These are phyloP conservation scores for Caenorhabditis plicata DNA, from an alignment of 2,888 invertebrate species.

Conservation along the genomic window DNA sequence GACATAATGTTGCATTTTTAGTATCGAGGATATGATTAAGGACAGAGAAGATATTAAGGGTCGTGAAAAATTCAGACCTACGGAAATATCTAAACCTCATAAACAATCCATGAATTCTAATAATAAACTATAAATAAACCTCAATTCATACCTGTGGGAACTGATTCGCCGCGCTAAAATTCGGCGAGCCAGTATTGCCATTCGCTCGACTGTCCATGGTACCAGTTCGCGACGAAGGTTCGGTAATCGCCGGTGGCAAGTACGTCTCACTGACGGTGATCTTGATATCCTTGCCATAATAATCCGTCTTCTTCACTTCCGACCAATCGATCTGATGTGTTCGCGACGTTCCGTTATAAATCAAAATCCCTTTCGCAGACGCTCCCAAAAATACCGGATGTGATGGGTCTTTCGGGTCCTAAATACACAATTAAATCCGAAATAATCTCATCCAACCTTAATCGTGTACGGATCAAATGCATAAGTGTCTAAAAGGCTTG, in stretches of 20 bases:
- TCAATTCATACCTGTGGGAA: conserved; percentile 8
- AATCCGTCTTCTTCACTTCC: conserved; percentile 76
- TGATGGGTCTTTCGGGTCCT: conserved; percentile 82
- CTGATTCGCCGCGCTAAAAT: conserved; percentile 13
- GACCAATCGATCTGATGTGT: conserved; percentile 91
- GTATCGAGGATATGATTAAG: no score
- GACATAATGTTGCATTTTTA: neutral
- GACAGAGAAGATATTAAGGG: no score
- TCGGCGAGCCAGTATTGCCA: conserved; percentile 16
- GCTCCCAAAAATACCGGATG: conserved; percentile 89
- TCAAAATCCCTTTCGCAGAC: conserved; percentile 90
- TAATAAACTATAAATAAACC: no score
- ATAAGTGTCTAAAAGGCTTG: conserved; percentile 89
- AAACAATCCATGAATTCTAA: no score
- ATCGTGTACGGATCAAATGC: conserved; percentile 97
- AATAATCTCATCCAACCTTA: conserved; percentile 75
- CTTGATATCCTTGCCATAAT: conserved; percentile 95
- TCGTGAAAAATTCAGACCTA: no score
- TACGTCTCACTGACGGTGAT: conserved; percentile 73
- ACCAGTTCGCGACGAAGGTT: conserved; percentile 11
- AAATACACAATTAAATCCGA: neutral
- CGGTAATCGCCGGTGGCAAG: neutral
- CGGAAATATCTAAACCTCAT: no score
- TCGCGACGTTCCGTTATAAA: conserved; percentile 88
- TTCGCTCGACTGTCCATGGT: conserved; percentile 6